Evolutionary conservation across 2,797 vertebrate species (phyloP).

Genomic region (Falco rusticolus): DNA sequence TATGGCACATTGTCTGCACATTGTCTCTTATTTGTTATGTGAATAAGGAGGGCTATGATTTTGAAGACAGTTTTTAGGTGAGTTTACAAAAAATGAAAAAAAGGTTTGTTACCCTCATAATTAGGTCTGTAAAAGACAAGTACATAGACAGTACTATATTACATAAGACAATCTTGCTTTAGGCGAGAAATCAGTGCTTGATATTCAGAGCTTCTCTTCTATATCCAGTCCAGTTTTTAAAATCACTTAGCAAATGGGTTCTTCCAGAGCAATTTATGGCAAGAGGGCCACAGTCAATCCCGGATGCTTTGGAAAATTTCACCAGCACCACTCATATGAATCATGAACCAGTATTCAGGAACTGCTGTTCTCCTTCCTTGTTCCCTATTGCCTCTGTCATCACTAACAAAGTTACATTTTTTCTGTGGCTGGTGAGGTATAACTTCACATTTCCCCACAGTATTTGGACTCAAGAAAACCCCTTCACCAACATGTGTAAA

Average conservation of each 20-base stretch:
- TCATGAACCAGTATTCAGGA: neutral
- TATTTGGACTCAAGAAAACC: neutral
- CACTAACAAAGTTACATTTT: neutral
- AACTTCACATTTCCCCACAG: neutral
- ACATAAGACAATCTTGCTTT: neutral
- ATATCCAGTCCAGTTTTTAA: neutral
- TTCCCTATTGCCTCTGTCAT: neutral
- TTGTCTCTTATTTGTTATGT: neutral
- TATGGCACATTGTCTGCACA: neutral
- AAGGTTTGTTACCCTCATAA: neutral
- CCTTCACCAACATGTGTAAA: neutral
- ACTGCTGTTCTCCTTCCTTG: neutral
- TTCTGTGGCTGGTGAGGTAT: neutral
- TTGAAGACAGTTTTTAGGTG: neutral
- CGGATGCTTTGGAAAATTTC: neutral
- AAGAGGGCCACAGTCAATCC: neutral
- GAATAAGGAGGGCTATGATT: neutral
- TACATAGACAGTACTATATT: neutral
- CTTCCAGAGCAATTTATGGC: neutral
- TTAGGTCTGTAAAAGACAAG: conserved; percentile 19
- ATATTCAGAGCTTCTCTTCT: neutral
- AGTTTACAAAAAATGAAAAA: neutral
- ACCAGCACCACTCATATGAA: neutral
- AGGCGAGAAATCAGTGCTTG: neutral
- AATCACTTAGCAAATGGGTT: neutral